Percentiles rank a stretch among this genome's conserved stretches.
These are phyloP conservation scores for Esperia sulphurella DNA, from an alignment of 2,888 invertebrate species.

Conservation along the genomic window DNA sequence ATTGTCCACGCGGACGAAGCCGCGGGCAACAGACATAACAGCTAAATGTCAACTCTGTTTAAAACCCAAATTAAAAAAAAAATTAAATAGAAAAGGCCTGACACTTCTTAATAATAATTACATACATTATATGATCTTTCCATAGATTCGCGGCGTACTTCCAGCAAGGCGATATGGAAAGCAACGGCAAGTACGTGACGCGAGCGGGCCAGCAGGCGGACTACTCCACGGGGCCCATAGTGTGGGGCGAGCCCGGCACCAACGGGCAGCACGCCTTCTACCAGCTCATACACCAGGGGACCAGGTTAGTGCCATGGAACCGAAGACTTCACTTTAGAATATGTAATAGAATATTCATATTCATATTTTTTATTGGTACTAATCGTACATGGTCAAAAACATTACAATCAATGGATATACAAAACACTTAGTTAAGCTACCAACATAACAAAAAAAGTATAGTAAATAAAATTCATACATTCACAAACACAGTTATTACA, in stretches of 20 bases:
- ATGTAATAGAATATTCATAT: too few relatives aligned
- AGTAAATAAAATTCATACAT: too few relatives aligned
- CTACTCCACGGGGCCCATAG: slow-evolving; percentile 87
- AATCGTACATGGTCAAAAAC: too few relatives aligned
- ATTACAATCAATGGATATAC: too few relatives aligned
- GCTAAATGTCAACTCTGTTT: too few relatives aligned
- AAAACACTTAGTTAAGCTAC: too few relatives aligned
- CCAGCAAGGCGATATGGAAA: slow-evolving; percentile 99
- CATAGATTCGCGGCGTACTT: slow-evolving; percentile 97
- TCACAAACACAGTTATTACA: too few relatives aligned
- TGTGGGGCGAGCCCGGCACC: slow-evolving; percentile 99
- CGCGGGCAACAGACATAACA: too few relatives aligned
- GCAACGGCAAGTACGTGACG: slow-evolving; percentile 97
- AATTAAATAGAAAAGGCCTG: not conserved
- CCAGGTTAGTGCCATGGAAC: slow-evolving; percentile 56
- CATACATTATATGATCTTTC: not conserved
- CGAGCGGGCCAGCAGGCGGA: slow-evolving; percentile 80
- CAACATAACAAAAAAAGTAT: too few relatives aligned
- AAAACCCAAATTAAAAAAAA: not conserved
- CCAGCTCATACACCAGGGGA: slow-evolving; percentile 97
- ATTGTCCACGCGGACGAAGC: too few relatives aligned
- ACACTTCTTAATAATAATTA: not conserved
- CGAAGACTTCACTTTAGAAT: too few relatives aligned
- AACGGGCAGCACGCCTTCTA: slow-evolving; percentile 99
- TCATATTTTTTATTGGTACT: too few relatives aligned